Base-by-base conservation (phyloP, 2,888 invertebrate genomes). In the Agonopterix alstromeriana region DNA sequence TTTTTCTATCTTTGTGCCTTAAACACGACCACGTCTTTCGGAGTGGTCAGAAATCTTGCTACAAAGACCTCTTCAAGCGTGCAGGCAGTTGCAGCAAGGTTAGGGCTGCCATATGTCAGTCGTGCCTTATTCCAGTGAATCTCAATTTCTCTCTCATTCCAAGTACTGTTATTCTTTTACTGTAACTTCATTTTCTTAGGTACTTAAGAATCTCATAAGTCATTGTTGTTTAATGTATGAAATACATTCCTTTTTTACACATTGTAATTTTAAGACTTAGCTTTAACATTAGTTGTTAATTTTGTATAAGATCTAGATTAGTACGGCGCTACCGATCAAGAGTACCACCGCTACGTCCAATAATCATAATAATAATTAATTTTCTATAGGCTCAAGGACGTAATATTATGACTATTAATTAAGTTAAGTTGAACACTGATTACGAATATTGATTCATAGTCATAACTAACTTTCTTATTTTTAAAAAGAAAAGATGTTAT, bases 51-150 rank as follows among this genome's bases (percentile, higher is more conserved):
- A 27, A 27, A 27, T 27, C 27, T 27, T 27, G 27, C 27, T 27
- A 27, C 27, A 27, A 27, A 27, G 5, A 27, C 27, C 5, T 27
- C 27, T 27, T 27, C 5, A 7, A 27, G 27, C 27, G 27, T 27
- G 27, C 27, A 7, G 27, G 27, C 27, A 7, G 27, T 27, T 27
- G 27, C 27, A 27, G 27, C 27, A 27, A 4, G 17, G 17, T 17
- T 17, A 27, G 27, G 27, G 27, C 27, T 27, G 27, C 27, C 27
- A 27, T 27, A 27, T 1, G 27, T 27, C 27, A 27, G 5, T 27
- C 42, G 69, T 68, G 69, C 67, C 67, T 67, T 64, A 61, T 54
- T 64, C 61, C 64, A 70, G 69, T 75, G 67, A 66, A 61, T 60
- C 60, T 66, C 54, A 53, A 46, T 51, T 53, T 48, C 51, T 56